Base-by-base conservation (phyloP, 2,113 vertebrate genomes). In the Uropsilus gracilis region DNA sequence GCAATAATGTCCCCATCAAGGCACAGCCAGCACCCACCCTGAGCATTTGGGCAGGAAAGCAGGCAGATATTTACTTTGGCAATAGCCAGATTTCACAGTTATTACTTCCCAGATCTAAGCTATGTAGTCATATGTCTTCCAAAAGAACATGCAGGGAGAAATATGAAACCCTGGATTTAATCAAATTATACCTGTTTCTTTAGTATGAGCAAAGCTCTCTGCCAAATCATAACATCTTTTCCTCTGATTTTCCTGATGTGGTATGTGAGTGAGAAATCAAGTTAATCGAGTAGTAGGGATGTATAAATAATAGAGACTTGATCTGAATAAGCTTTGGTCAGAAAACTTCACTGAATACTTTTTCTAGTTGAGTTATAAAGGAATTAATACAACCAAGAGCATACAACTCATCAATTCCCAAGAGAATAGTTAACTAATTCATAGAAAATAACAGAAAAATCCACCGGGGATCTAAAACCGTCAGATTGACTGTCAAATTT, bases 31-130 rank as follows among this genome's bases (percentile, higher is more conserved):
- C 42, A 73, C 39, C 86, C 34, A 55, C 80, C 90, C 61, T 69
- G 81, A 94, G 69, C 53, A 61, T 94, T 95, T 39, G 14, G 68
- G 93, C 86, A 76, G 80, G 80, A 91, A 95, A 95, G 63, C 89
- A 91, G 26, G 78, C 46, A 72, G 61, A 46, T 95, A 72, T 96
- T 97, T 95, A 81, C 64, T 86, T 95, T 95, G 95, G 89, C 93
- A 86, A 68, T n/a, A 82, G 64, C 53, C 68, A 78, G 86, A 46
- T 88, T 96, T 97, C 92, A 93, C 75, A 86, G 86, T 90, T 95
- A 89, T 82, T 89, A 78, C 95, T 95, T 95, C 89, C 78, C 53
- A 94, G 88, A 34, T 89, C 91, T 95, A 83, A 94, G 59, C 46
- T 73, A 50, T 90, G 88, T 30, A 91, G 48, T 48, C 85, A 50